Evolutionary conservation across 2,113 vertebrate species (phyloP), one percentile per base, ranked within the genome.

Genomic region (Campylomormyrus numenius): DNA sequence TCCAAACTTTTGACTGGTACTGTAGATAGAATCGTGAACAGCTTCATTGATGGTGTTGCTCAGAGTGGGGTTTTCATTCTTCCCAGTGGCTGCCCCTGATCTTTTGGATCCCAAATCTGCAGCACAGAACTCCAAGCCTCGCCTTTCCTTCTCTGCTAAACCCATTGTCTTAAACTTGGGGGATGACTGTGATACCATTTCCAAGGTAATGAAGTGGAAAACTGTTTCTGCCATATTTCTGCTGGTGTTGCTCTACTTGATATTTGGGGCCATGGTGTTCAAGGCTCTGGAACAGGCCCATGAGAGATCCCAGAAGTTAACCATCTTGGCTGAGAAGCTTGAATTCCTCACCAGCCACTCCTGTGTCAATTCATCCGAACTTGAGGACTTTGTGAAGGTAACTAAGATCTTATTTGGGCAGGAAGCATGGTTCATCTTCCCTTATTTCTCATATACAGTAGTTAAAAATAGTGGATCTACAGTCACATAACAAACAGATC

Each of bases 131-230:
- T 97, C 95, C 93, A 99, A 98, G 94, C 98, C 98, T 85, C 96
- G 97, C 94, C 96, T 99, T 91, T 99, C 98, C 35, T 99, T 99
- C 95, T 98, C 98, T 92, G 96, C 97, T 88, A 99, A 98, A 93
- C 96, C 97, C 92, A 96, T 97, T 27, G 97, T 97, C 92, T 94
- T 97, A 90, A 93, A 95, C 92, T 95, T 97, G 89, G 95, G 95
- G 66, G 97, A 97, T 93, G 97, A 98, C 93, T 97, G 95, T 6
- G 97, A 98, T 94, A 96, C 96, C 0, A 94, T 97, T 89, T 96
- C 97, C 93, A 98, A 97, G 94, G 98, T 98, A 94, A 99, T 99
- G 98, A 99, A 99, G 96, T 97, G 98, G 98, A 99, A 99, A 96
- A 99, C 98, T 0, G 98, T 98, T 90, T 97, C 97, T 42, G 98